A percentile compares a stretch with the other conserved stretches of the same genome.
phyloP scores from a whole-genome alignment of 2,797 vertebrate genomes.

The Atherinosoma microstoma region DNA sequence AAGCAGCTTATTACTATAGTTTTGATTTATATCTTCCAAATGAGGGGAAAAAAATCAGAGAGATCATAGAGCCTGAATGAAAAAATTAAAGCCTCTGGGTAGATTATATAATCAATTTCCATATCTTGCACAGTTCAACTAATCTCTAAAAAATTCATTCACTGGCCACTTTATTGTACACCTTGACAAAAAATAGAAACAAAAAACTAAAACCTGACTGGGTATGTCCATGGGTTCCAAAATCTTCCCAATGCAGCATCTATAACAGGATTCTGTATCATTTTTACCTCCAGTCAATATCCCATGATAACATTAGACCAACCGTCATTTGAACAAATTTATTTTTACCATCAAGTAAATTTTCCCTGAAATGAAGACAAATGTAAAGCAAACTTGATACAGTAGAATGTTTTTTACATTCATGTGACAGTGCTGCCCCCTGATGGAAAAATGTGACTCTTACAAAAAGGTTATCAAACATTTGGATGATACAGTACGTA shows the following conservation, averaged over 20 bases:
- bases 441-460: slow-evolving; percentile 58
- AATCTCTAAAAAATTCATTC: too few relatives aligned
- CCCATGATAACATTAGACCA: slow-evolving; percentile 35
- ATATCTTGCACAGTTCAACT: too few relatives aligned
- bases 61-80: too few relatives aligned
- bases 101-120: too few relatives aligned
- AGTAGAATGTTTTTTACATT: slow-evolving; percentile 67
- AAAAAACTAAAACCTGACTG: too few relatives aligned
- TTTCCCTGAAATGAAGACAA: slow-evolving; percentile 75
- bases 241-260: neutral
- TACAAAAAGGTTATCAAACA: slow-evolving; percentile 19
- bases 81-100: too few relatives aligned
- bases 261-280: neutral
- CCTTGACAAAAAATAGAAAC: too few relatives aligned
- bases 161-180: too few relatives aligned
- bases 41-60: too few relatives aligned
- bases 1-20: too few relatives aligned
- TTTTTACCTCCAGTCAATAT: neutral
- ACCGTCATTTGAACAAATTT: slow-evolving; percentile 56
- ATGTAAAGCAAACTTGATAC: slow-evolving; percentile 45
- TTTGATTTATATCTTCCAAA: too few relatives aligned
- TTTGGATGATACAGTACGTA: slow-evolving; percentile 17
- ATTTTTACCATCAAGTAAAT: slow-evolving; percentile 66
- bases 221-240: neutral
- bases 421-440: slow-evolving; percentile 68